Base-by-base conservation (phyloP, 92 coral and sea anemone species). In the Diadumene lineata region DNA sequence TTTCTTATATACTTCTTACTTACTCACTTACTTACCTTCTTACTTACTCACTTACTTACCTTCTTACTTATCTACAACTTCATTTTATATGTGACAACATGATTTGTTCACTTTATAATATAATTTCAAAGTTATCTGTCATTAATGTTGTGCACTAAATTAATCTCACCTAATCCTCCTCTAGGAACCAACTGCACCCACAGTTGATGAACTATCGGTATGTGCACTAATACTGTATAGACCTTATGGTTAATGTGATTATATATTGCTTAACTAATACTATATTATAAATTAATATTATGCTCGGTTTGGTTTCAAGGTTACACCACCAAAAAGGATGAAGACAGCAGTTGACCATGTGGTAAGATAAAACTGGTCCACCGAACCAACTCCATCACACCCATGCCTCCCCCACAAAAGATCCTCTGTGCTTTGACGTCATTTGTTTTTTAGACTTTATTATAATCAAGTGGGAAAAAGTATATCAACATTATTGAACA, bases 291-390 rank as follows among this genome's bases (percentile, higher is more conserved):
- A n/a, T 55, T 72, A 18, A 11, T 22, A 9, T 21, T 1, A 31
- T 24, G 18, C 16, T 72, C 1, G 6, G 7, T 22, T n/a, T 33
- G 57, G 46, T 34, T 8, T 62, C 32, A 53, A 84, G 92, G 92
- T 68, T 63, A 83, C 96, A 25, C 96, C 96, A 11, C 92, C 96
- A 38, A 85, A 85, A 82, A 85, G 74, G 70, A 50, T 82, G 57
- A 85, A 57, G 60, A 79, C 89, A 48, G 60, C 83, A 16, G 30
- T 50, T 50, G 72, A 72, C 74, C 85, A 74, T 66, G 72, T 82
- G 83, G 75, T 74, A 57, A 38, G 79, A 27, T 24, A 38, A n/a
- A n/a, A n/a, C n/a, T n/a, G n/a, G n/a, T n/a, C n/a, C n/a, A n/a
- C n/a, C n/a, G n/a, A n/a, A n/a, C n/a, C n/a, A n/a, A n/a, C n/a